Conservation (phyloP, 2,797 vertebrate species). For the Percopsis omiscomaycus region DNA sequence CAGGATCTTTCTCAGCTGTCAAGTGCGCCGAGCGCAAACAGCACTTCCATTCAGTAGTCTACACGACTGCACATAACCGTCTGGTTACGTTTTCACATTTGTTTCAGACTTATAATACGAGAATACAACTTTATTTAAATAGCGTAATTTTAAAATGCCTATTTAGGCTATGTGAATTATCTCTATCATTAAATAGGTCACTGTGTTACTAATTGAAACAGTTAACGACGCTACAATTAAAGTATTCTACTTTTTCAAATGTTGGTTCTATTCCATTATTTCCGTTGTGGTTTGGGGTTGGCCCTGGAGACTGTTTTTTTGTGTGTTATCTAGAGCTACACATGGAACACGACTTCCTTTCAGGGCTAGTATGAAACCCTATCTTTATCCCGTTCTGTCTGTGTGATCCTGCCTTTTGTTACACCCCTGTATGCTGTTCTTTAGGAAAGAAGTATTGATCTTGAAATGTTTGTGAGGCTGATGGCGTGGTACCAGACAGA, state of each 20-base stretch:
- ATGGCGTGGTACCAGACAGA: background rate
- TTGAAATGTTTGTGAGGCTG: background rate
- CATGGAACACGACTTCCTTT: slow-evolving; percentile 43
- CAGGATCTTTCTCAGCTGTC: slow-evolving; percentile 20
- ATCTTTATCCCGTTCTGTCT: slow-evolving; percentile 3
- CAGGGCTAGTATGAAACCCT: slow-evolving; percentile 6
- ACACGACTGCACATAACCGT: background rate
- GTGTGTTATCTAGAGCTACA: slow-evolving; percentile 40
- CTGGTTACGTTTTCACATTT: too few relatives aligned
- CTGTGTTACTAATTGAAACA: too few relatives aligned
- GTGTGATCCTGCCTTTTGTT: slow-evolving; percentile 1
- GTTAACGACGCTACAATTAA: too few relatives aligned
- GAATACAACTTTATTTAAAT: too few relatives aligned
- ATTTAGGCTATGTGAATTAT: too few relatives aligned
- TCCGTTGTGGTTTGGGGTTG: slow-evolving; percentile 14
- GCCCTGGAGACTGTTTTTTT: background rate
- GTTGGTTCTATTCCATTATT: too few relatives aligned
- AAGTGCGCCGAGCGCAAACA: slow-evolving; percentile 5
- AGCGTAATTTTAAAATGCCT: too few relatives aligned
- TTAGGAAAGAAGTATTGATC: background rate
- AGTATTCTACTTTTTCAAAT: too few relatives aligned
- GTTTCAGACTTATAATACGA: too few relatives aligned
- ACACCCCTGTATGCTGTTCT: slow-evolving; percentile 2
- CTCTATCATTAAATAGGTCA: too few relatives aligned
- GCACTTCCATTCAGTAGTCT: background rate